Conservation (phyloP, 1,140 invertebrate genomes). For the Drosophila dunni region DNA sequence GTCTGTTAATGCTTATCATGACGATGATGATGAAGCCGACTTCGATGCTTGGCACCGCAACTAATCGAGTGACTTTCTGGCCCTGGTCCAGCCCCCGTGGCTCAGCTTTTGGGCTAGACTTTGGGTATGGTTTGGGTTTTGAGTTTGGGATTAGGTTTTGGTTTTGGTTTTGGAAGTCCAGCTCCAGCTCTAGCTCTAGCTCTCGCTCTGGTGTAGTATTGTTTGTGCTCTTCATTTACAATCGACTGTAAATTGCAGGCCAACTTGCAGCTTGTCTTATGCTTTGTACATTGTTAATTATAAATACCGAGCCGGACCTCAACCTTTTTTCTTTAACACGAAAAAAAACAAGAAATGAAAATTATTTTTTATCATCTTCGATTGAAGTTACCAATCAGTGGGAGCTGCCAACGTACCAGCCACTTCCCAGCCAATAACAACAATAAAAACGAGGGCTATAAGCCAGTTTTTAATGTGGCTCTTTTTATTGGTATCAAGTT, state of each 20-base stretch:
- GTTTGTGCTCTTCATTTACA: conserved; percentile 75
- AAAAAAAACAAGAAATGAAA: conserved; percentile 35
- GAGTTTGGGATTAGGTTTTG: background rate
- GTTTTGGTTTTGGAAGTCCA: conserved; percentile 11
- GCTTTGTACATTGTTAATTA: conserved; percentile 68
- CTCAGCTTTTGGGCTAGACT: conserved; percentile 16
- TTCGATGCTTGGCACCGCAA: conserved; percentile 71
- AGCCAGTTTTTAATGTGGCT: background rate
- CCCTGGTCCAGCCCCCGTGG: conserved; percentile 57
- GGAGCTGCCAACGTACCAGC: background rate
- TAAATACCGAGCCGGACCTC: conserved; percentile 44
- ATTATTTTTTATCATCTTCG: conserved; percentile 35
- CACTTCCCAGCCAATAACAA: background rate
- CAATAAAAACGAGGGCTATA: background rate
- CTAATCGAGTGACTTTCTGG: conserved; percentile 70
- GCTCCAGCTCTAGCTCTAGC: conserved; percentile 17
- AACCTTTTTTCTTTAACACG: conserved; percentile 44
- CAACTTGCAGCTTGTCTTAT: conserved; percentile 55
- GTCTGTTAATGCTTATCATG: conserved; percentile 76
- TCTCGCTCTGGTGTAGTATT: conserved; percentile 48
- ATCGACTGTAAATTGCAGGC: conserved; percentile 64
- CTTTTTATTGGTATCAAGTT: conserved; percentile 12
- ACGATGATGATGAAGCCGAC: conserved; percentile 66
- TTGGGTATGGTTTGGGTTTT: background rate
- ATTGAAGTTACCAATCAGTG: conserved; percentile 56